Conservation (phyloP, 1,140 invertebrate genomes). For the Aphelenchoides avenae region DNA sequence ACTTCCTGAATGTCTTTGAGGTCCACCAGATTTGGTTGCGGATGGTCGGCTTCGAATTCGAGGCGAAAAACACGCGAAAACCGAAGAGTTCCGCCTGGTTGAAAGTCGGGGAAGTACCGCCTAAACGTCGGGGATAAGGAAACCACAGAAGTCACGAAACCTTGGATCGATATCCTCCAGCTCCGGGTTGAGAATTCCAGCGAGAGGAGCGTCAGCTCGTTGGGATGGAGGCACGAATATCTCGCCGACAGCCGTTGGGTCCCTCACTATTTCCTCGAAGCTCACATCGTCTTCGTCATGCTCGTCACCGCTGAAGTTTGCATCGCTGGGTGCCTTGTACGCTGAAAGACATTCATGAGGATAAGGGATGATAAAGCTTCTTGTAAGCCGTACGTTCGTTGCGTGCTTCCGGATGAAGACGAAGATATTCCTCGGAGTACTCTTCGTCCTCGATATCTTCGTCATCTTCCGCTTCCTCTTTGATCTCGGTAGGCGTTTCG, state of each 20-base stretch:
- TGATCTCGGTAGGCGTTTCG: too few species aligned
- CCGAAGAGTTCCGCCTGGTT: constrained; percentile 41
- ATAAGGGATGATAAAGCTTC: too few species aligned
- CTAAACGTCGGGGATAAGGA: constrained; percentile 19
- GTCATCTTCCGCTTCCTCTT: too few species aligned
- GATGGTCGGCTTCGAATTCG: constrained; percentile 41
- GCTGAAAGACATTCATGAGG: too few species aligned
- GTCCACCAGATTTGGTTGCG: constrained; percentile 56
- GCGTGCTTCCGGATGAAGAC: too few species aligned
- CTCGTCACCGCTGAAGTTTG: too few species aligned
- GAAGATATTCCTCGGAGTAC: too few species aligned
- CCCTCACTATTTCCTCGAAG: background rate
- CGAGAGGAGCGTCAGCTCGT: constrained; percentile 48
- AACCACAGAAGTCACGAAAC: constrained; percentile 22
- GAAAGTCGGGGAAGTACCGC: constrained; percentile 49
- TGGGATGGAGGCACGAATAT: constrained; percentile 48
- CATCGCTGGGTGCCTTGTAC: too few species aligned
- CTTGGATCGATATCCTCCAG: constrained; percentile 53
- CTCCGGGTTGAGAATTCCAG: constrained; percentile 46
- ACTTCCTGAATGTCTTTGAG: constrained; percentile 51
- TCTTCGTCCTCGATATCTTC: too few species aligned
- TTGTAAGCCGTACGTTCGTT: too few species aligned
- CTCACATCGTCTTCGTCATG: too few species aligned
- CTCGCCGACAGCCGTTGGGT: background rate
- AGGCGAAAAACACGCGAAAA: constrained; percentile 53